Evolutionary conservation across 2,888 invertebrate genomes (phyloP), one percentile per base, ranked within the genome.

Genomic region (Vanessa cardui): DNA sequence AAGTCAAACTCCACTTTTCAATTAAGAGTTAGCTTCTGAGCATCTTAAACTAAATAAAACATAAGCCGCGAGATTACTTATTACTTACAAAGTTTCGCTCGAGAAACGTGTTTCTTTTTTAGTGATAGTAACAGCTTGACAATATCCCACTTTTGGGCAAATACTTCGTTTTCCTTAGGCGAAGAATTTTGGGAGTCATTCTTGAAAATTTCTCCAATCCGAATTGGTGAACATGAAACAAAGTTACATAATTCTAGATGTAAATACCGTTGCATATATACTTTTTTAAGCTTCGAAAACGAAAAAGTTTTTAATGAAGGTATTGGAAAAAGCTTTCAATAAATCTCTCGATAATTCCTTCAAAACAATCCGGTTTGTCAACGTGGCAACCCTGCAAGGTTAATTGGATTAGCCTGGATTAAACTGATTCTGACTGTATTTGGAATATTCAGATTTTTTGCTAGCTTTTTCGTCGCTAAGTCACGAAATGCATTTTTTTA

Each of bases 281-380:
- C 18, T 18, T 49, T 49, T 49, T 50, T n/a, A 6, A n/a, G n/a
- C 12, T 20, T 50, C 21, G 9, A 66, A 20, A 3, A 46, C 12
- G 54, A 69, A 66, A 60, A 39, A 18, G 49, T 18, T 66, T 54
- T 59, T 62, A 66, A 66, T 66, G 31, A 66, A 54, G 39, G 6
- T 62, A 62, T 66, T 44, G 59, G 59, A 54, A 33, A 62, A 58
- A 64, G 67, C 69, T 62, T 54, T 64, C 63, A 39, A 61, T 69
- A 68, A 68, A 18, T 9, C 39, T 39, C 52, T 21, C 50, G 26
- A 54, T 31, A 31, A 54, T 16, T 31, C 15, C 52, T 16, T 31
- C 31, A 54, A 54, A 52, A 54, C 16, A 54, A 21, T 31, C 52
- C 20, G 50, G 49, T 49, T 21, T 21, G 31, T 16, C 31, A 54